Percentiles rank a stretch among this genome's conserved stretches.
Conservation (phyloP, 2,113 vertebrate genomes). For the Scalopus aquaticus region DNA sequence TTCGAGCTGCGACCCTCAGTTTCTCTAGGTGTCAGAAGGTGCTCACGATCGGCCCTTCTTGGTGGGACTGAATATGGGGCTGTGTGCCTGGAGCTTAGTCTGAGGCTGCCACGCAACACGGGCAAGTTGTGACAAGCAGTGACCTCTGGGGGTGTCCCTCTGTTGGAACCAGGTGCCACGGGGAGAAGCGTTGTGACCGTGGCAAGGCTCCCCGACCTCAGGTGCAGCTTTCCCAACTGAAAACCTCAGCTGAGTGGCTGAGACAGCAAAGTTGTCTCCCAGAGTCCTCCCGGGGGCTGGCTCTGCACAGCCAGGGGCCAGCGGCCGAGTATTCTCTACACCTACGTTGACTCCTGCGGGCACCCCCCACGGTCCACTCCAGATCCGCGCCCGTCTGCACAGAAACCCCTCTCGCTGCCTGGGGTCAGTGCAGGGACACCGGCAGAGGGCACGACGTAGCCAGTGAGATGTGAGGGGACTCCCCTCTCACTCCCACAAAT, state of each 20-base stretch:
- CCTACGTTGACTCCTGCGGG: background rate
- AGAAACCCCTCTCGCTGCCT: background rate
- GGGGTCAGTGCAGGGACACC: background rate
- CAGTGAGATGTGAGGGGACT: background rate
- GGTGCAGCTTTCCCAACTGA: background rate
- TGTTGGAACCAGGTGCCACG: background rate
- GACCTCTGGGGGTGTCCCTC: background rate
- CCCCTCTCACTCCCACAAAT: background rate
- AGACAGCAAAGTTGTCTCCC: background rate
- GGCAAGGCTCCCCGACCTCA: background rate
- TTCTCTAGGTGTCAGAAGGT: background rate
- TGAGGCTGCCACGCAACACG: background rate
- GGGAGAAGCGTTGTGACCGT: background rate
- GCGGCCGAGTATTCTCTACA: background rate
- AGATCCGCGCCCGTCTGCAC: background rate
- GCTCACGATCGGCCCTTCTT: background rate
- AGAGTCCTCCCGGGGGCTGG: background rate
- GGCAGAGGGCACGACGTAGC: background rate
- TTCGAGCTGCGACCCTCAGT: background rate
- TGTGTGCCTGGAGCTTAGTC: background rate
- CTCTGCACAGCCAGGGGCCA: background rate
- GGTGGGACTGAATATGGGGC: background rate
- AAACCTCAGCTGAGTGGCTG: background rate
- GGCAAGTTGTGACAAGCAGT: background rate
- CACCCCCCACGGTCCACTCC: rapidly evolving